Conservation (phyloP, 2,797 vertebrate species). For the Trachops cirrhosus region DNA sequence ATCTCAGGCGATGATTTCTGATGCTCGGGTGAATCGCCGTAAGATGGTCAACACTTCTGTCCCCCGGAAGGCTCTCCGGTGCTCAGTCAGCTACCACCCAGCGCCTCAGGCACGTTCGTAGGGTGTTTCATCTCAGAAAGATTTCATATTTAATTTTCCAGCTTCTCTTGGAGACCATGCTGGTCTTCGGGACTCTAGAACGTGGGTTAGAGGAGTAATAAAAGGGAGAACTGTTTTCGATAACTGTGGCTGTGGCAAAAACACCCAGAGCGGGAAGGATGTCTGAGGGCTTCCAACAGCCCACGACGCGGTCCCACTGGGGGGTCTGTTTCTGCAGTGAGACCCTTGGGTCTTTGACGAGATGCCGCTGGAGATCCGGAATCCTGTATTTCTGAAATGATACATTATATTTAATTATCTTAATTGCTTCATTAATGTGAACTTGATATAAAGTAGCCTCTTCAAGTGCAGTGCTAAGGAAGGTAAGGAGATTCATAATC, state of each 20-base stretch:
- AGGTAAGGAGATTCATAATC: conserved; percentile 37
- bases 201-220: not conserved
- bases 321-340: not conserved
- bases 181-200: not conserved
- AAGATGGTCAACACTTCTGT: rapidly evolving
- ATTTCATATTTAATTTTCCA: not conserved
- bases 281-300: not conserved
- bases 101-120: rapidly evolving
- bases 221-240: not conserved
- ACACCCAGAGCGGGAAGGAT: not conserved
- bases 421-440: conserved; percentile 64
- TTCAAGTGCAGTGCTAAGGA: conserved; percentile 13
- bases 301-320: rapidly evolving
- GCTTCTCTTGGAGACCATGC: not conserved
- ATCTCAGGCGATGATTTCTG: not conserved
- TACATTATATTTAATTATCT: conserved; percentile 46
- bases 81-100: rapidly evolving
- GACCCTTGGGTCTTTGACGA: not conserved
- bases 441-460: conserved; percentile 63
- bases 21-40: no score
- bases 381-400: not conserved
- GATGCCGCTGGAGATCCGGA: not conserved
- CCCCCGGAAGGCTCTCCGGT: rapidly evolving
- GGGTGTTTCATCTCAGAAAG: not conserved
- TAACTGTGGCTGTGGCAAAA: not conserved